phyloP scores from a whole-genome alignment of 1,140 invertebrate species.

The Apis mellifera region Amel_HAv3.1 CM009934.2:10872501-10873000 shows the following conservation, averaged over 20 bases:
- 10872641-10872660: constrained; percentile 54
- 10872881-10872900: constrained; percentile 5
- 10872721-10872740: background rate
- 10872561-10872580: constrained; percentile 61
- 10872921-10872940: too few species aligned
- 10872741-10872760: too few species aligned
- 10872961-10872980: background rate
- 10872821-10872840: background rate
- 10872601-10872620: constrained; percentile 43
- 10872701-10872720: constrained; percentile 23
- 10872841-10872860: background rate
- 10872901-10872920: background rate
- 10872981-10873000: background rate
- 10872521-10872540: constrained; percentile 65
- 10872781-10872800: constrained; percentile 9
- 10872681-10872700: constrained; percentile 42
- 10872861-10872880: background rate
- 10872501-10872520: constrained; percentile 32
- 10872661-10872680: constrained; percentile 54
- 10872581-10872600: constrained; percentile 48
- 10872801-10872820: background rate
- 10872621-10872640: constrained; percentile 55
- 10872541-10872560: constrained; percentile 59
- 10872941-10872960: background rate
- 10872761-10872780: background rate